phyloP scores from a whole-genome alignment of 2,888 invertebrate species.

The Mythimna impura region DNA sequence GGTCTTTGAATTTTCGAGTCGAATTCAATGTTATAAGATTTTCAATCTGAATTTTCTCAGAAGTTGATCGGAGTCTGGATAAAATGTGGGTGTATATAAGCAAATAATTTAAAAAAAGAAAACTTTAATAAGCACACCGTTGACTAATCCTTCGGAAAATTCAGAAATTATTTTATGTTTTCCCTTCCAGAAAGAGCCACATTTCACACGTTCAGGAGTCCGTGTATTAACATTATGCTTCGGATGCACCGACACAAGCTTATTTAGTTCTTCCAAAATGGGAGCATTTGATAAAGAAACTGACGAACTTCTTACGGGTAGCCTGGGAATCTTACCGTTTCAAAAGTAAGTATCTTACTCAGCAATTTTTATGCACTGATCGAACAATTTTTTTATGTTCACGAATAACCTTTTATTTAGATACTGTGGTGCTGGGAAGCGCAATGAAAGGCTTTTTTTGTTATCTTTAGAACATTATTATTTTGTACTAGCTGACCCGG shows the following conservation, averaged over 20 bases:
- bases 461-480: too few species aligned
- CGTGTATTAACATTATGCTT: constrained; percentile 83
- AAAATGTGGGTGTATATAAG: too few species aligned
- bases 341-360: constrained; percentile 68
- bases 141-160: neutral
- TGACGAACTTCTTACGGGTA: constrained; percentile 59
- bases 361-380: neutral
- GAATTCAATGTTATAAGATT: too few species aligned
- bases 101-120: too few species aligned
- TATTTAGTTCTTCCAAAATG: constrained; percentile 71
- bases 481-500: too few species aligned
- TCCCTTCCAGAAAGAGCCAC: constrained; percentile 75
- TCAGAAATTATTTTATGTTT: neutral
- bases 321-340: constrained; percentile 53
- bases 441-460: too few species aligned
- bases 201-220: constrained; percentile 76
- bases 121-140: too few species aligned
- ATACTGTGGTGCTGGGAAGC: neutral
- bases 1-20: too few species aligned
- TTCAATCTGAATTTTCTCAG: too few species aligned
- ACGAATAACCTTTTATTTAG: neutral
- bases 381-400: too few species aligned
- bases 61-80: too few species aligned
- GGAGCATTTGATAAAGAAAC: constrained; percentile 74
- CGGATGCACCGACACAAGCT: constrained; percentile 80